Base-by-base conservation (phyloP, 1,140 invertebrate genomes). In the Drosophila sulfurigaster region DNA sequence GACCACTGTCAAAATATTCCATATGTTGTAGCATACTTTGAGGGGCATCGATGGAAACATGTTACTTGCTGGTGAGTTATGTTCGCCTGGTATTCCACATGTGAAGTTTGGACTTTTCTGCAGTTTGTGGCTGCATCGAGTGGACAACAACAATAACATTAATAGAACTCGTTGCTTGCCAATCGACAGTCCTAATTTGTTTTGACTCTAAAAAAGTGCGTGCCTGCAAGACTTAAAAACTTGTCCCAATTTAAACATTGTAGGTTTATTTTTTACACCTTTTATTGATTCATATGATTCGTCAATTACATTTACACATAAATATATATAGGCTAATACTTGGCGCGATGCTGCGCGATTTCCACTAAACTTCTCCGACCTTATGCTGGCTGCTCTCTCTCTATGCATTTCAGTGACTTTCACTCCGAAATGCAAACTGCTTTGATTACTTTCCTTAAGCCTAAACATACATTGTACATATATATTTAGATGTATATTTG, bases 281-380 rank as follows among this genome's bases (percentile, higher is more conserved):
- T 81, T 85, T 88, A 86, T 83, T 86, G 52, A 87, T 82, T 86
- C 60, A 82, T 79, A 87, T 87, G 64, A 77, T 83, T 65, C 78
- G 46, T 77, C 83, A 86, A 86, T 64, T 87, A 86, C 82, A 86
- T 86, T 88, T 88, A 86, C 83, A 86, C 82, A 86, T 86, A 72
- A 79, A 86, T 79, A 86, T 86, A 85, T 79, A 86, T 86, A 70
- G 70, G 82, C 83, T 87, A 86, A 86, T 86, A 86, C 83, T 87
- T 88, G 65, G 83, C 83, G 82, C 80, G 67, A 16, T 79, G 51
- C 68, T 79, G 78, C 78, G 81, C 83, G 79, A 85, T 75, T 86
- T 79, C 70, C 78, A 81, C 82, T 79, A 82, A 66, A 38, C 35
- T 2, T 48, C 7, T 48, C 15, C 7, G 15, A 48, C 16, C 10